A percentile compares a stretch with the other conserved stretches of the same genome.
Evolutionary conservation across 2,113 vertebrate species (phyloP).

Genomic region (Parus major): DNA sequence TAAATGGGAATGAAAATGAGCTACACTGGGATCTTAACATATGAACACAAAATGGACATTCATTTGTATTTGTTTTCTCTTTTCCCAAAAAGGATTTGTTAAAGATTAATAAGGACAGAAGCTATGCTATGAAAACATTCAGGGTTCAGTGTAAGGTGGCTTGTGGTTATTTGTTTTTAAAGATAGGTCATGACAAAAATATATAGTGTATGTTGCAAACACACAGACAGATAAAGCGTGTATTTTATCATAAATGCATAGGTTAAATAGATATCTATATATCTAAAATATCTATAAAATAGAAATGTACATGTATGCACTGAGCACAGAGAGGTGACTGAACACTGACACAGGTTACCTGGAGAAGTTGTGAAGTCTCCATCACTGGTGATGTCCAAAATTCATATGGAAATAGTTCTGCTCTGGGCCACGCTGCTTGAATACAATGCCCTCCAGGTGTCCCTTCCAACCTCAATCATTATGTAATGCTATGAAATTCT

Average conservation of each 20-base stretch:
- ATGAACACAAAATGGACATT: not conserved
- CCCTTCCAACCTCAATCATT: not conserved
- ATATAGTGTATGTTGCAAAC: not conserved
- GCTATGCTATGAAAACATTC: not conserved
- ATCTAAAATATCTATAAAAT: not conserved
- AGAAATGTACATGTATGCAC: accelerated
- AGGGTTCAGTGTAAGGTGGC: not conserved
- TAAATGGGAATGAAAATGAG: not conserved
- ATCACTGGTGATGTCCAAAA: not conserved
- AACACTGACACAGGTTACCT: not conserved
- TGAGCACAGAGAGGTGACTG: too few species aligned
- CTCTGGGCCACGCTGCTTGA: not conserved
- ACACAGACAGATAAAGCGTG: not conserved
- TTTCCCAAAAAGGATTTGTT: not conserved
- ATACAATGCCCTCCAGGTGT: not conserved
- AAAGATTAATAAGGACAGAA: not conserved
- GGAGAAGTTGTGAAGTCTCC: not conserved
- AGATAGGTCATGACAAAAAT: not conserved
- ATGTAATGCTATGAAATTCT: not conserved
- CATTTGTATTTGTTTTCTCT: not conserved
- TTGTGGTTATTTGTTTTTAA: not conserved
- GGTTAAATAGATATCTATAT: not conserved
- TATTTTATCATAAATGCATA: not conserved
- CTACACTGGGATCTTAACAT: not conserved
- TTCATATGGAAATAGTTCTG: not conserved